These are phyloP conservation scores for Oxyura jamaicensis DNA, from an alignment of 2,113 vertebrate species.

Conservation along the genomic window DNA sequence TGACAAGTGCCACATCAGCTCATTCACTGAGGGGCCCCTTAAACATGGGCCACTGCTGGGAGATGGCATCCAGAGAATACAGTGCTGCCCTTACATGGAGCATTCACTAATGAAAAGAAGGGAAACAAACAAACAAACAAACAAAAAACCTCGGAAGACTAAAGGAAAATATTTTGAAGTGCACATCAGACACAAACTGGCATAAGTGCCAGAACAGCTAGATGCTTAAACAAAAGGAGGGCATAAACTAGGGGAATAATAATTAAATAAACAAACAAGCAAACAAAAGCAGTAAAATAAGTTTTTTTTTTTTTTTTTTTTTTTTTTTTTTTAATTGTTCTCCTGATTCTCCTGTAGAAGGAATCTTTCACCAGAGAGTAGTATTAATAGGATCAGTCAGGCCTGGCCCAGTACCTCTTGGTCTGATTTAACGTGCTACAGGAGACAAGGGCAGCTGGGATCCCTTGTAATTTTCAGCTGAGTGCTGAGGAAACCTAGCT, in stretches of 20 bases:
- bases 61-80: neutral
- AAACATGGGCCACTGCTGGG: neutral
- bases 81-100: neutral
- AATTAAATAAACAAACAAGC: neutral
- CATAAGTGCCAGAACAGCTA: neutral
- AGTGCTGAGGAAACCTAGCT: neutral
- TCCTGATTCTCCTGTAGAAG: neutral
- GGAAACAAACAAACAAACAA: neutral
- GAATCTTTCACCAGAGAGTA: neutral
- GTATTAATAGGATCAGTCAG: neutral
- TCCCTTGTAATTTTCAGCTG: neutral
- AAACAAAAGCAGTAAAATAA: neutral
- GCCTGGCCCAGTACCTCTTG: neutral
- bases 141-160: neutral
- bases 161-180: neutral
- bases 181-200: neutral
- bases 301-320: neutral
- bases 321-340: neutral
- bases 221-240: neutral
- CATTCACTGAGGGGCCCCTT: neutral
- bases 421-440: neutral
- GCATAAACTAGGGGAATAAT: neutral
- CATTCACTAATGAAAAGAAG: neutral
- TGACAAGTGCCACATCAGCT: neutral
- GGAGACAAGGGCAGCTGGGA: neutral